phyloP scores from a whole-genome alignment of 2,888 invertebrate species.

The Uropetala carovei region DNA sequence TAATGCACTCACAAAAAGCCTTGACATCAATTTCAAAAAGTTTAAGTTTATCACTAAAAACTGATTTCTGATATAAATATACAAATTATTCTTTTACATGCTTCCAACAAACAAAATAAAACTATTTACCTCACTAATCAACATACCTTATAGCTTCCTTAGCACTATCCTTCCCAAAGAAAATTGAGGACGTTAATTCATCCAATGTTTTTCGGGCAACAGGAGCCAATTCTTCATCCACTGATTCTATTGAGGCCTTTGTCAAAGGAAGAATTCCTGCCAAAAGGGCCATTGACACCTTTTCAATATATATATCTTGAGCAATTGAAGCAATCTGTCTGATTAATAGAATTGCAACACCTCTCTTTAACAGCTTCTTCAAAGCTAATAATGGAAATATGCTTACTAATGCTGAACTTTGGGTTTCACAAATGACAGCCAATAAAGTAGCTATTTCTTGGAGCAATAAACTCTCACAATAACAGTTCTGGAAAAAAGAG shows the following conservation, averaged over 20 bases:
- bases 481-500: constrained; percentile 29
- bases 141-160: constrained; percentile 38
- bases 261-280: constrained; percentile 31
- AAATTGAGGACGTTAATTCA: not conserved
- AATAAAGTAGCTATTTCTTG: constrained; percentile 35
- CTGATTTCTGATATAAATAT: not conserved
- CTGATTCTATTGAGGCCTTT: not conserved
- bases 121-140: not conserved
- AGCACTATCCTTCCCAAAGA: constrained; percentile 4
- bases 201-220: not conserved
- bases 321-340: not conserved
- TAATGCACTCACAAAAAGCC: constrained; percentile 21
- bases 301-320: not conserved
- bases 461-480: not conserved
- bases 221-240: not conserved
- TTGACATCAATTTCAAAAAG: not conserved
- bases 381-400: constrained; percentile 27
- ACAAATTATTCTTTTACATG: not conserved
- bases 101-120: not conserved
- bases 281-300: not conserved
- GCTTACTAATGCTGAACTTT: constrained; percentile 5
- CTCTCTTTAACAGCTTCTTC: not conserved
- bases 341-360: not conserved
- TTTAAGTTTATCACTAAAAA: not conserved
- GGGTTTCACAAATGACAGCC: constrained; percentile 41